Conservation (phyloP, 2,888 invertebrate species). For the Hyalella azteca region DNA sequence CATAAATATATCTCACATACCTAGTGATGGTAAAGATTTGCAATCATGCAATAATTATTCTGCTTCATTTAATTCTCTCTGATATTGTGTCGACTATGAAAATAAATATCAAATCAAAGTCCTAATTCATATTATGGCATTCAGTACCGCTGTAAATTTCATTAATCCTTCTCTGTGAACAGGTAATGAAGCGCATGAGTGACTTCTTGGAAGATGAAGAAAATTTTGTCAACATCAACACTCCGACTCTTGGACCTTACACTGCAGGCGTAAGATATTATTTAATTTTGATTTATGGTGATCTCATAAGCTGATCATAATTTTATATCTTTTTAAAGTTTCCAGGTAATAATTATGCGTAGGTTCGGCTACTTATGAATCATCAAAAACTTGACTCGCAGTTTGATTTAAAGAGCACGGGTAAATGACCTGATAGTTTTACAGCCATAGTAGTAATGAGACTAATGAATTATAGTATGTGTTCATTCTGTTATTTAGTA, state of each 20-base stretch:
- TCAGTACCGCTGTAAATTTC: background rate
- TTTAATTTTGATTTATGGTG: too few relatives aligned
- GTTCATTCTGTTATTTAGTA: too few relatives aligned
- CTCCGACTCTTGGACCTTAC: slow-evolving; percentile 90
- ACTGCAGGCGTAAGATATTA: slow-evolving; percentile 89
- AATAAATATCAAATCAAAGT: background rate
- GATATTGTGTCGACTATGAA: background rate
- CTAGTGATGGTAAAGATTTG: too few relatives aligned
- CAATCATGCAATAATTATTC: background rate
- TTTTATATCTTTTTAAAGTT: too few relatives aligned
- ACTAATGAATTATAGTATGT: too few relatives aligned
- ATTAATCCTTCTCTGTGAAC: background rate
- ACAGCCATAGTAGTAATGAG: too few relatives aligned
- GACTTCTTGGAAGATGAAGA: slow-evolving; percentile 79
- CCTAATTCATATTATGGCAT: background rate
- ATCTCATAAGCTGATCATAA: too few relatives aligned
- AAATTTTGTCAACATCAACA: slow-evolving; percentile 94
- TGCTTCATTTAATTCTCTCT: background rate
- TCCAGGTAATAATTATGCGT: too few relatives aligned
- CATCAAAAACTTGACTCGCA: too few relatives aligned
- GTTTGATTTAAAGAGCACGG: too few relatives aligned
- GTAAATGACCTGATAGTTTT: too few relatives aligned
- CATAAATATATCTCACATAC: background rate
- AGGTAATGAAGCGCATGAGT: slow-evolving; percentile 82
- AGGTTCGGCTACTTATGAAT: too few relatives aligned